Evolutionary conservation across 2,797 vertebrate genomes (phyloP), one percentile per base, ranked within the genome.

Genomic region (Artibeus jamaicensis): DNA sequence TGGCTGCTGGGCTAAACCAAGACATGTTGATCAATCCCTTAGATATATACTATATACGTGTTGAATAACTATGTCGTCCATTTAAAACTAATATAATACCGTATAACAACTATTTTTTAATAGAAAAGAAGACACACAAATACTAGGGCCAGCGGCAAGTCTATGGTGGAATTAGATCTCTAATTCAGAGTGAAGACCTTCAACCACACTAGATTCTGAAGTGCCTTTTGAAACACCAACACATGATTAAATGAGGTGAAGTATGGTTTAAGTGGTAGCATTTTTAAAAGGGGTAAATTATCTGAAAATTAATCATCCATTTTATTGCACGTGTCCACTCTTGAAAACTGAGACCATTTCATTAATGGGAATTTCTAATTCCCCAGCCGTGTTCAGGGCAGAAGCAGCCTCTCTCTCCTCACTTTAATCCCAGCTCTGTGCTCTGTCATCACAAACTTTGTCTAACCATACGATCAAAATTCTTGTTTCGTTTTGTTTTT

Each of bases 281-380:
- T 90, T 95, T 77, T 32, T 73, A 65, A 82, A 93, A 57, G 29
- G 92, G 57, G 78, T 39, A 62, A 22, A 44, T 39, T 46, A 48
- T 86, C 42, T 79, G 81, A 93, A 89, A 93, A 79, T 59, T 50
- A 73, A 73, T 44, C 92, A 86, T 57, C 24, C 55, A 14, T 42
- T 42, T 67, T 84, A 71, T n/a, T 16, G 32, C 44, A n/a, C 0
- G 0, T 19, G 42, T 78, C 78, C 68, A 29, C 50, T 79, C 37
- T 87, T 34, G 22, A 89, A 87, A 86, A 37, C 85, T 0, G 19
- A 76, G 73, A 67, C 55, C 1, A 1, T 85, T 59, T 77, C 7
- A n/a, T 65, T 42, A 68, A 32, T 0, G 6, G 55, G n/a, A 62
- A 44, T 53, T 44, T 83, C 62, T 6, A 14, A 71, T 53, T 74